A percentile compares a stretch with the other conserved stretches of the same genome.
Evolutionary conservation across 2,888 invertebrate genomes (phyloP).

Genomic region (Asteroscopus sphinx): DNA sequence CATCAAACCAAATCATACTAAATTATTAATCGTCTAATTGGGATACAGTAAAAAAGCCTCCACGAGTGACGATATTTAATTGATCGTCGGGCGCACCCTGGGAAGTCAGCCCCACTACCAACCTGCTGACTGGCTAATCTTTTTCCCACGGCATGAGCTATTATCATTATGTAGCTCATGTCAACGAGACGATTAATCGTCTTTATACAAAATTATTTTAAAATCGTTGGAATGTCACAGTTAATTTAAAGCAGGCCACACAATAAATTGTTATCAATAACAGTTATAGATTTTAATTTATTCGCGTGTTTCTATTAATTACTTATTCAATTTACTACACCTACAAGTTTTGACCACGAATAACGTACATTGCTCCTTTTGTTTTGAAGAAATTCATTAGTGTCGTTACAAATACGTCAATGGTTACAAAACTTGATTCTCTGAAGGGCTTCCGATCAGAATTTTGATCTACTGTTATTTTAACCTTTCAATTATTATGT

Average conservation of each 20-base stretch:
- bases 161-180: no score
- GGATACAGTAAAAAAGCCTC: no score
- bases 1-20: no score
- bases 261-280: background rate
- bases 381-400: background rate
- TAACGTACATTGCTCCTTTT: background rate
- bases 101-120: no score
- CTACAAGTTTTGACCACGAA: background rate
- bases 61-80: no score
- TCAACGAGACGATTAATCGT: no score
- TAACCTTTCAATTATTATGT: constrained; percentile 33
- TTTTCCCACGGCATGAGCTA: no score
- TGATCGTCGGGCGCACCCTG: no score
- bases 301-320: constrained; percentile 9
- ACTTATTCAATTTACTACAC: background rate
- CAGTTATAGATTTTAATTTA: constrained; percentile 6
- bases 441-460: constrained; percentile 11
- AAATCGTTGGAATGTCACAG: background rate
- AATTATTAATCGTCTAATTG: no score
- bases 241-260: no score
- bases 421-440: background rate
- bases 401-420: background rate
- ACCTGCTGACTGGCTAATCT: no score
- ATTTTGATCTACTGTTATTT: constrained; percentile 5
- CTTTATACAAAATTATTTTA: background rate